Base-by-base conservation (phyloP, 2,797 vertebrate genomes). In the Pantherophis alleghaniensis region DNA sequence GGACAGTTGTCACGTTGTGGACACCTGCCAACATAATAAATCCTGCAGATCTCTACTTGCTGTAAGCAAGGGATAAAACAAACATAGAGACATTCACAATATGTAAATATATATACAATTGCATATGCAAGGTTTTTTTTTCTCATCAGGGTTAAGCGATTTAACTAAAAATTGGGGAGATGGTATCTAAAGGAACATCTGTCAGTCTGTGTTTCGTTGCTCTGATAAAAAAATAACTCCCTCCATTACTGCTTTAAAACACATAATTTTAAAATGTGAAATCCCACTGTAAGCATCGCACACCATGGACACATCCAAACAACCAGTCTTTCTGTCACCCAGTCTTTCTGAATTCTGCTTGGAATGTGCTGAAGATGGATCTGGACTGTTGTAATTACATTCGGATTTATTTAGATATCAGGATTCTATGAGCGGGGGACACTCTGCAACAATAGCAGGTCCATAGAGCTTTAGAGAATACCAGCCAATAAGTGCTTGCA, bases 11-110 rank as follows among this genome's bases (percentile, higher is more conserved):
- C 88, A 90, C 1, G 51, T 53, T 87, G 32, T 86, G 60, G 59
- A 66, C 60, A 56, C 37, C n/a, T 37, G 74, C 92, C 92, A 93
- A 10, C 60, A 87, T 60, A 90, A 92, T 66, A 79, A 83, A 53
- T 57, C 66, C 55, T 89, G 87, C 66, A 89, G 32, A 28, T 89
- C 60, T 89, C 79, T 79, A 37, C 37, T 63, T 87, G 83, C 66
- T 79, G 55, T 79, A 92, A 92, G 53, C 61, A 88, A 87, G 37
- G 47, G 47, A 51, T 90, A 42, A 86, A 89, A 61, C 42, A 88
- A 13, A 63, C 91, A 53, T 42, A 16, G 2, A 63, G 60, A 60
- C 22, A 79, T 26, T 47, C 69, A 51, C 37, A 12, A 83, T 24
- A 83, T 83, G 9, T 22, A 79, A 24, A 83, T 55, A 47, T 4